phyloP scores from a whole-genome alignment of 2,888 invertebrate species.

The Pandemis corylana region DNA sequence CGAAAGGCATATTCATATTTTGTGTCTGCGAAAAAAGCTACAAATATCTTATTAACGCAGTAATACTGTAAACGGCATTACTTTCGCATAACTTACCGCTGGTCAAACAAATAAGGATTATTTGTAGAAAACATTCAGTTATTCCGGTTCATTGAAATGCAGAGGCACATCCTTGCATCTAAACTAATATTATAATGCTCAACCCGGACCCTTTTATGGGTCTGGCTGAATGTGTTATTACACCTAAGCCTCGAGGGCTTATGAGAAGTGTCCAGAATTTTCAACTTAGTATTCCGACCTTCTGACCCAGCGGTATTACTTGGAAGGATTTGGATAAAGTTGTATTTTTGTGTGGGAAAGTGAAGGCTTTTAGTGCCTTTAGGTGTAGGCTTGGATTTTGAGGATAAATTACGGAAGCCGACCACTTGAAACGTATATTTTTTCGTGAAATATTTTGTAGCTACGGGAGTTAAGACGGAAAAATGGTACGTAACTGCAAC shows the following conservation, averaged over 20 bases:
- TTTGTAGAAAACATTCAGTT: conserved; percentile 19
- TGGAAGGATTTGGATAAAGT: conserved; percentile 29
- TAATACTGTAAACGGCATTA: not conserved
- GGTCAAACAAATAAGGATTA: not conserved
- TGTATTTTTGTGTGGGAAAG: conserved; percentile 31
- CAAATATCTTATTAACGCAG: not conserved
- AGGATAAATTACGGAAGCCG: conserved; percentile 2
- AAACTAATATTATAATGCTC: conserved; percentile 40
- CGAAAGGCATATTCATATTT: too few relatives aligned
- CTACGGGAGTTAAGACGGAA: not conserved
- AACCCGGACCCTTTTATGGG: conserved; percentile 33
- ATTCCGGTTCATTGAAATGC: conserved; percentile 35
- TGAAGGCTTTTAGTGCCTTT: conserved; percentile 18
- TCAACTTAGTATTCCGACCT: conserved; percentile 35
- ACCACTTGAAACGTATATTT: not conserved
- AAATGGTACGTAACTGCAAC: too few relatives aligned
- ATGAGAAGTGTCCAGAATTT: conserved; percentile 39
- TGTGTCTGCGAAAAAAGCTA: not conserved
- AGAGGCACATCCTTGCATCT: conserved; percentile 39
- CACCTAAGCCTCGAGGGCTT: conserved; percentile 36
- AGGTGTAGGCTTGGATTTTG: conserved; percentile 5
- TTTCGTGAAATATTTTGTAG: not conserved
- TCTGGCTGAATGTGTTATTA: conserved; percentile 38
- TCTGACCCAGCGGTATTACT: conserved; percentile 26
- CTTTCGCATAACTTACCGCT: not conserved